A percentile compares a stretch with the other conserved stretches of the same genome.
Conservation (phyloP, 2,113 vertebrate species). For the Odontesthes bonariensis region DNA sequence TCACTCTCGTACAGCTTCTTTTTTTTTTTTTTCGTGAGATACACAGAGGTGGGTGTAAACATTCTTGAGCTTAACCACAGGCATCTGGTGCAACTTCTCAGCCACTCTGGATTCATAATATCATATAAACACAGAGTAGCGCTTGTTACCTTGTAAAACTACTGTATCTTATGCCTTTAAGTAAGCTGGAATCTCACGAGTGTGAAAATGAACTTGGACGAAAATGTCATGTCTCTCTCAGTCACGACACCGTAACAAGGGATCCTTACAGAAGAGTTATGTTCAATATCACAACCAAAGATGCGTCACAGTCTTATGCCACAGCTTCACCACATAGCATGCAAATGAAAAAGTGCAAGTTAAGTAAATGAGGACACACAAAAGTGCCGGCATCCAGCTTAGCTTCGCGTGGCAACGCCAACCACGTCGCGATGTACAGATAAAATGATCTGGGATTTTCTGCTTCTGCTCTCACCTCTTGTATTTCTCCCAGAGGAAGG, state of each 20-base stretch:
- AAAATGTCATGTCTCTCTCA: constrained; percentile 18
- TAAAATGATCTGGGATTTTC: neutral
- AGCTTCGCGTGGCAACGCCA: too few species aligned
- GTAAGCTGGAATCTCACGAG: neutral
- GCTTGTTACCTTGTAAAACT: neutral
- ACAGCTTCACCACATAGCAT: constrained; percentile 20
- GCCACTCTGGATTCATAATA: too few species aligned
- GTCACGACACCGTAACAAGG: constrained; percentile 3
- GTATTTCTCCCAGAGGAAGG: constrained; percentile 99
- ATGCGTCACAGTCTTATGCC: neutral
- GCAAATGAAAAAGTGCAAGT: neutral
- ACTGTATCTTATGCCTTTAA: constrained; percentile 4
- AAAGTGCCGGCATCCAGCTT: neutral
- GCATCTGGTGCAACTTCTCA: too few species aligned
- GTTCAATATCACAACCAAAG: constrained; percentile 14
- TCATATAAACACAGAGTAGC: too few species aligned
- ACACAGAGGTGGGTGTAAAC: constrained; percentile 7
- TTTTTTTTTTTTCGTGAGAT: constrained; percentile 15
- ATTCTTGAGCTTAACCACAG: neutral
- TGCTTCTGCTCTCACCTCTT: constrained; percentile 88
- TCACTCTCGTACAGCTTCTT: neutral
- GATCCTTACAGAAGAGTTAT: neutral
- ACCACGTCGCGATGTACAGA: too few species aligned
- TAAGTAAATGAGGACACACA: neutral
- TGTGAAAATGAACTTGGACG: neutral